A percentile compares a stretch with the other conserved stretches of the same genome.
phyloP scores from a whole-genome alignment of 2,797 vertebrate species.

The Muscicapa striata region DNA sequence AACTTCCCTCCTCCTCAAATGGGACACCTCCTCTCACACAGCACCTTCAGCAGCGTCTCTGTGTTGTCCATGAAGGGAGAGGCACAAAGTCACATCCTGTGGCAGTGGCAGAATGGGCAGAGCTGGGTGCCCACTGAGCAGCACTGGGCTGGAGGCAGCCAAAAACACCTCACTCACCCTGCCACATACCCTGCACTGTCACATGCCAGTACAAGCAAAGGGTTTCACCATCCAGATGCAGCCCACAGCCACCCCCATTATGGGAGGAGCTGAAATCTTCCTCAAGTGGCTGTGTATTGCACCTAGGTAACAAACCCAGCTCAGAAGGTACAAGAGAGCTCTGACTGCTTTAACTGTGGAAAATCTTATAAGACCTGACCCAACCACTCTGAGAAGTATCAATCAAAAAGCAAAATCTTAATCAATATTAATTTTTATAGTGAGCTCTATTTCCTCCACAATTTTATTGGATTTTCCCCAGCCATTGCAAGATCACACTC shows the following conservation, averaged over 20 bases:
- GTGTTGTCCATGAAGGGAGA: rapidly evolving
- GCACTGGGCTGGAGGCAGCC: background rate
- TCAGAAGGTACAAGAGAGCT: background rate
- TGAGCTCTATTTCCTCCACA: background rate
- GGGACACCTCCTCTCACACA: background rate
- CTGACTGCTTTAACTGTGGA: background rate
- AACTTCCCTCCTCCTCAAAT: background rate
- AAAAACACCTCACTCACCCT: background rate
- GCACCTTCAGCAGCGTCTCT: background rate
- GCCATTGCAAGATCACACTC: background rate
- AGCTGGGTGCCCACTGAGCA: background rate
- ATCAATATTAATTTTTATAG: background rate
- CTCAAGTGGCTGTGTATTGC: background rate
- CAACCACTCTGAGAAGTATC: background rate
- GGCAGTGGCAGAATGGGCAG: background rate
- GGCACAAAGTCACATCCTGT: background rate
- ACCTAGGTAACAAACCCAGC: background rate
- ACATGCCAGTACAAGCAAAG: background rate
- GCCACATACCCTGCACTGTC: rapidly evolving
- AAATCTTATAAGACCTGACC: background rate
- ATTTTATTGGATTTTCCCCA: background rate
- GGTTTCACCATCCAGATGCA: background rate
- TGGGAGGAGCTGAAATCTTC: background rate
- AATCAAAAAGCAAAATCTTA: background rate
- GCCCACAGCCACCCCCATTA: too few species aligned